Base-by-base conservation (phyloP, 1,140 invertebrate genomes). In the Paramacrobiotus metropolitanus region DNA sequence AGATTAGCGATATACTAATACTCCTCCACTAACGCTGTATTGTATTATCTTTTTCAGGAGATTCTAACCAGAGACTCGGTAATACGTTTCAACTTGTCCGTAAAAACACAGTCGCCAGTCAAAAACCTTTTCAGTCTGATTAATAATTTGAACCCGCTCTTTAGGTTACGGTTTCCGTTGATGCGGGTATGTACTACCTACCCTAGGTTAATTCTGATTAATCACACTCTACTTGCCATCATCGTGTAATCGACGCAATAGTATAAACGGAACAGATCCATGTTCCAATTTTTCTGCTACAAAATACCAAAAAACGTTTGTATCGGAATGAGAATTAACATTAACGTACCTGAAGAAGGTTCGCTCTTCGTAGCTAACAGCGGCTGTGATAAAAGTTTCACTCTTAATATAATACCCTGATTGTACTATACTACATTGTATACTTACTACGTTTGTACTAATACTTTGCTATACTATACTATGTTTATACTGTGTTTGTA, bases 1-100 rank as follows among this genome's bases (percentile, higher is more conserved):
- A n/a, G n/a, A n/a, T n/a, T n/a, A n/a, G n/a, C n/a, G n/a, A n/a
- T n/a, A n/a, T n/a, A n/a, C n/a, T n/a, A n/a, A n/a, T n/a, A n/a
- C n/a, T n/a, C n/a, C n/a, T n/a, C n/a, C n/a, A n/a, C n/a, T n/a
- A n/a, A n/a, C n/a, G n/a, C n/a, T n/a, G n/a, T n/a, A n/a, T n/a
- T n/a, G n/a, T n/a, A n/a, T n/a, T n/a, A n/a, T n/a, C n/a, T 9
- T 40, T 59, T 28, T 30, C 44, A 65, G 18, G 68, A 82, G 80
- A 78, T 83, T 31, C 69, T 83, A 64, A 79, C 81, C 9, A 77
- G 78, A 67, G 81, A 82, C 70, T 80, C 78, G 2, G 78, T 55
- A 55, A 55, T 15, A 9, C 15, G 15, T 55, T 55, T 40, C 9
- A 40, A 40, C n/a, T 9, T 40, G 34, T 15, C 34, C 34, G 0